Evolutionary conservation across 2,113 vertebrate genomes (phyloP).

Genomic region (Apistogramma diplotaenia): DNA sequence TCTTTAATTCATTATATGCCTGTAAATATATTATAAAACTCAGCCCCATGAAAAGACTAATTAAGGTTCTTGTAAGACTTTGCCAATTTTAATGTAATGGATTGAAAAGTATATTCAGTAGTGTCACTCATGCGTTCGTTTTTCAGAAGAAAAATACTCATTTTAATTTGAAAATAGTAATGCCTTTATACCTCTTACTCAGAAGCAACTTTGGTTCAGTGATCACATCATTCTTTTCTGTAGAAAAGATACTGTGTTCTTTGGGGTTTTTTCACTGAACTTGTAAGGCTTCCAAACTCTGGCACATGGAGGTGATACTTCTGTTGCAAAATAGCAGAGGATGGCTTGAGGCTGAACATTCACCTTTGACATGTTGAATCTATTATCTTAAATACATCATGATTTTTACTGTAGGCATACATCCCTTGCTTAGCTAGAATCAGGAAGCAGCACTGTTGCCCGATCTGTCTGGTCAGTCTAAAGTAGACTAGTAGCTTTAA

Average conservation of each 20-base stretch:
- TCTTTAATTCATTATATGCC: neutral
- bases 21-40: slow-evolving; percentile 1
- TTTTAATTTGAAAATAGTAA: neutral
- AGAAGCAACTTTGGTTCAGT: neutral
- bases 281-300: slow-evolving; percentile 25
- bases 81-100: neutral
- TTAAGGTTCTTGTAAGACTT: neutral
- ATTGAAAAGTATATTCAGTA: neutral
- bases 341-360: slow-evolving; percentile 41
- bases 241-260: neutral
- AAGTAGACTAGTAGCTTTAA: neutral
- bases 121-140: neutral
- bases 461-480: neutral
- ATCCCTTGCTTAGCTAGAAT: slow-evolving; percentile 4
- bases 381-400: slow-evolving; percentile 33
- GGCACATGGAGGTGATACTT: slow-evolving; percentile 22
- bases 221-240: neutral
- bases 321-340: slow-evolving; percentile 16
- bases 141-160: neutral
- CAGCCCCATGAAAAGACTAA: neutral
- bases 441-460: neutral
- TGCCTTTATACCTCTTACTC: neutral
- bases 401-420: neutral
- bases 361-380: slow-evolving; percentile 53
- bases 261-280: neutral